Evolutionary conservation across 2,113 vertebrate genomes (phyloP), one percentile per base, ranked within the genome.

Genomic region (Stigmatopora argus): DNA sequence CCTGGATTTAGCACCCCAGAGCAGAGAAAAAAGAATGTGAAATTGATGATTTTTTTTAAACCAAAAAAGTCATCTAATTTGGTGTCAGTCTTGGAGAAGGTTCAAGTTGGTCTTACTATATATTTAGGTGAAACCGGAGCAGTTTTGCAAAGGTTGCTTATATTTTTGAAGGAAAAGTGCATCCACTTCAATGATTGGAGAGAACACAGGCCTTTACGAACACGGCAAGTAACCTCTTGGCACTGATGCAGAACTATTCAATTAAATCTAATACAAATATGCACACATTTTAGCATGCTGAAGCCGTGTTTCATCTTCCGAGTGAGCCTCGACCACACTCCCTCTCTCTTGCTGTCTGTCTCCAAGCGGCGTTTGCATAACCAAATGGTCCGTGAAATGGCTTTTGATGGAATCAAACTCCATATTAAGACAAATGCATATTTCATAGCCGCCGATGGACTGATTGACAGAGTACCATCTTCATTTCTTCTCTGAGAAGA

Each of bases 371-470:
- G 81, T 86, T 84, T 88, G 84, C 81, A 71, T 74, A 75, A 44
- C 75, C 74, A 86, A 87, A 87, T 84, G 81, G 76, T 75, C 81
- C 72, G 67, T 86, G 83, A 88, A 87, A 82, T 82, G 65, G 77
- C 23, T 71, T 56, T 80, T 80, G 83, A 84, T 80, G 62, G 67
- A 78, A 85, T 85, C 82, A 80, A 73, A 79, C 72, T 74, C 70
- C 70, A 72, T 80, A 85, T 85, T 80, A 81, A 84, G 74, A 87
- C 82, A 83, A 83, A 83, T 77, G 70, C 52, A 75, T 80, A 76
- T 86, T 83, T 83, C 65, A 76, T 67, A 70, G 79, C 67, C 56
- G 72, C 62, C 74, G 77, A 78, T 77, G 53, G 77, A 66, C 74
- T 79, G 81, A 85, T 85, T 81, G 83, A 81, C 64, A 56, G 67